A percentile compares a stretch with the other conserved stretches of the same genome.
phyloP scores from a whole-genome alignment of 64 coral and sea anemone species.

The Orbicella faveolata region DNA sequence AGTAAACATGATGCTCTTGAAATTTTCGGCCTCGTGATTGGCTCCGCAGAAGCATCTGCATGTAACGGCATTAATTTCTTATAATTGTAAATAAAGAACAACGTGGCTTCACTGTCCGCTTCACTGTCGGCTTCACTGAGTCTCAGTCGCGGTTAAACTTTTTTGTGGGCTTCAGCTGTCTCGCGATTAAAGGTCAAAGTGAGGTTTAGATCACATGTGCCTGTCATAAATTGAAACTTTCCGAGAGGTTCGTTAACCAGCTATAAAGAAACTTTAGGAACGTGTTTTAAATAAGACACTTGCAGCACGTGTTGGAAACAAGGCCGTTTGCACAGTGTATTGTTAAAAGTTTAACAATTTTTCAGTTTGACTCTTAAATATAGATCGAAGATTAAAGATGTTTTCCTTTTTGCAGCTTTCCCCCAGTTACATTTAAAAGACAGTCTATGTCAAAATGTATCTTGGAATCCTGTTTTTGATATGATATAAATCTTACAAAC shows the following conservation, averaged over 20 bases:
- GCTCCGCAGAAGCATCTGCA: neutral
- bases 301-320: neutral
- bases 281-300: neutral
- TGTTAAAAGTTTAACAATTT: neutral
- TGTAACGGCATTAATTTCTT: conserved; percentile 5
- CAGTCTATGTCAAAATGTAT: neutral
- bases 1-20: neutral
- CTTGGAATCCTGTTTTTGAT: neutral
- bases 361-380: too few relatives aligned
- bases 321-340: neutral
- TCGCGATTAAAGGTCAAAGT: neutral
- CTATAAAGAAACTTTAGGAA: neutral
- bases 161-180: neutral
- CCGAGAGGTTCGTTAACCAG: neutral
- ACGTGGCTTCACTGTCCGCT: neutral
- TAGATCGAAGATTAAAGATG: neutral
- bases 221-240: neutral
- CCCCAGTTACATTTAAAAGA: neutral
- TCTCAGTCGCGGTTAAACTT: neutral
- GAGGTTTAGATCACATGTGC: neutral
- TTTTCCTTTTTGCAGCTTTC: neutral
- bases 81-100: neutral
- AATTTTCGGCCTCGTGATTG: neutral
- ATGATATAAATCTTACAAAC: neutral
- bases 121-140: neutral